Evolutionary conservation across 1,140 invertebrate genomes (phyloP).

Genomic region (Lethrus apterus): DNA sequence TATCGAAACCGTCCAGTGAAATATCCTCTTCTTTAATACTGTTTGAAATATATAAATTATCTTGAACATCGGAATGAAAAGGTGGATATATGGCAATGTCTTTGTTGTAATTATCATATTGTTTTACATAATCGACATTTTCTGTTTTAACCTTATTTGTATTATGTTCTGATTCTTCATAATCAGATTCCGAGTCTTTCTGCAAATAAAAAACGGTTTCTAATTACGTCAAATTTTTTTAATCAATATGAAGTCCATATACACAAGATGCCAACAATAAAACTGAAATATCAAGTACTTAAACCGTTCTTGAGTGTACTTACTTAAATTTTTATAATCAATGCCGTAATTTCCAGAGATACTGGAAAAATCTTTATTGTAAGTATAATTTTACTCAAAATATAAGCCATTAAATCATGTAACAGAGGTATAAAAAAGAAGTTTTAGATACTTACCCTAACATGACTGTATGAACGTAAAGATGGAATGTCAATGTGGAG

Average conservation of each 20-base stretch:
- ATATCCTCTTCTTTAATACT: slow-evolving; percentile 6
- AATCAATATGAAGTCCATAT: slow-evolving; percentile 1
- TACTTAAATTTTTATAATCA: slow-evolving; percentile 11
- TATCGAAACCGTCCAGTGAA: slow-evolving; percentile 9
- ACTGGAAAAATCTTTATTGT: slow-evolving; percentile 13
- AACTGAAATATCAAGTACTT: not conserved
- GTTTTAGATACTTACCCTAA: slow-evolving; percentile 44
- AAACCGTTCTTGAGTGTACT: slow-evolving; percentile 1
- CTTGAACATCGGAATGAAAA: not conserved
- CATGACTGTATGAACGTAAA: slow-evolving; percentile 46
- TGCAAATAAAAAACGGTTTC: slow-evolving; percentile 23
- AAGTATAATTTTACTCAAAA: slow-evolving; percentile 8
- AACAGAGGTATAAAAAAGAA: too few relatives aligned
- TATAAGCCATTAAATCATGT: too few relatives aligned
- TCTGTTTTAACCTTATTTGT: not conserved
- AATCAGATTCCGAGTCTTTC: slow-evolving; percentile 39
- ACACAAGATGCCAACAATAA: slow-evolving; percentile 4
- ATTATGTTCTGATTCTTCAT: slow-evolving; percentile 25
- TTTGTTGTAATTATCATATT: not conserved
- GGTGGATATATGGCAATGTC: not conserved
- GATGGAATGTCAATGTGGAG: slow-evolving; percentile 59
- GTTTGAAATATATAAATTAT: not conserved
- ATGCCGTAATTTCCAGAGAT: slow-evolving; percentile 9
- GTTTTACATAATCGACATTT: not conserved
- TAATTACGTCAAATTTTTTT: not conserved